Evolutionary conservation across 2,888 invertebrate species (phyloP).

Genomic region (Cheiracanthium punctorium): DNA sequence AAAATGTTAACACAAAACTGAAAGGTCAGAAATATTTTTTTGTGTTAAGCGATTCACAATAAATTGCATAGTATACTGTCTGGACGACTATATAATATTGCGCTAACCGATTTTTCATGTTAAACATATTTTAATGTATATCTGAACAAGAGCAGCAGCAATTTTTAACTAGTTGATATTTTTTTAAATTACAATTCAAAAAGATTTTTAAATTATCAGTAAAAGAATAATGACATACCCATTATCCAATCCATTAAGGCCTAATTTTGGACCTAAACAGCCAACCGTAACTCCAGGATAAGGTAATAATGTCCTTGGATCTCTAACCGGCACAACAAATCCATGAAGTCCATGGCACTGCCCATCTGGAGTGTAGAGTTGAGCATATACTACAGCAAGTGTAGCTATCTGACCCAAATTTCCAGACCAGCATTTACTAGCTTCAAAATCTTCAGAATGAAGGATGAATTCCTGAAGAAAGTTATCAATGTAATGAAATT

Average conservation of each 20-base stretch:
- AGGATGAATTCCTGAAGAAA: constrained; percentile 81
- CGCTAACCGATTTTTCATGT: no score
- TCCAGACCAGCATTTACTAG: constrained; percentile 91
- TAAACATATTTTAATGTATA: no score
- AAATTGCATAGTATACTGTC: no score
- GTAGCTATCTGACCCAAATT: constrained; percentile 84
- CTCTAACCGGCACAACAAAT: constrained; percentile 90
- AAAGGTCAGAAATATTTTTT: no score
- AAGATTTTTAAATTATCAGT: neutral
- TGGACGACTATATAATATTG: no score
- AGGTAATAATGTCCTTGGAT: constrained; percentile 83
- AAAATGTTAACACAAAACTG: no score
- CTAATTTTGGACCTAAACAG: constrained; percentile 94
- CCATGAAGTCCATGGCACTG: constrained; percentile 88
- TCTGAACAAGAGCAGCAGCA: no score
- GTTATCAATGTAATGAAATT: no score
- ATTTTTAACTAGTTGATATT: no score
- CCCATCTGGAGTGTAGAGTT: constrained; percentile 87
- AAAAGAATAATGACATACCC: constrained; percentile 80
- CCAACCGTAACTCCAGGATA: constrained; percentile 89
- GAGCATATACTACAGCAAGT: constrained; percentile 89
- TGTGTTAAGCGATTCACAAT: no score
- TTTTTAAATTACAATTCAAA: neutral
- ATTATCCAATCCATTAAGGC: constrained; percentile 94
- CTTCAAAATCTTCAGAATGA: constrained; percentile 85